Base-by-base conservation (phyloP, 1,140 invertebrate species). In the Reticulitermes speratus region DNA sequence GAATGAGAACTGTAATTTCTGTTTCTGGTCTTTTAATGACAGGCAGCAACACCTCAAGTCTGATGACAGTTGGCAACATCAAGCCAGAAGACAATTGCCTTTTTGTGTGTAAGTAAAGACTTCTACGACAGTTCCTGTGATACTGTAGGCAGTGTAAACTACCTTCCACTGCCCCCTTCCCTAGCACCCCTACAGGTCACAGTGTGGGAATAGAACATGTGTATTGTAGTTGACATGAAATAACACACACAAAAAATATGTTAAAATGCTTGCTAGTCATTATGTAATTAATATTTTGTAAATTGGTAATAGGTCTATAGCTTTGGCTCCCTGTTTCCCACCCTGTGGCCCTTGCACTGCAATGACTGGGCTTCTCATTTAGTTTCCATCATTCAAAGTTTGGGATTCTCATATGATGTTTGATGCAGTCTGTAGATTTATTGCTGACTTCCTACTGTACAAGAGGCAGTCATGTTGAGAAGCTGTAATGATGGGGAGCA, bases 251-350 rank as follows among this genome's bases (percentile, higher is more conserved):
- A n/a, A 25, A 75, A 14, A 75, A 75, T 25, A 75, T 75, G n/a
- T 75, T 30, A 30, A 30, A 75, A 75, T 30, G n/a, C n/a, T 75
- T 75, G 65, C 65, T 75, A 75, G 65, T 75, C 65, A 75, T 75
- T 7, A 75, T 75, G 65, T 75, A 75, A 75, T 75, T 30, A 75
- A 30, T 75, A 75, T 75, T 75, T 75, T 75, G 65, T 75, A 75
- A 75, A 75, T 30, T 75, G 65, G 65, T 75, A 75, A n/a, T 75
- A 75, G 25, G 7, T 75, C 5, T 75, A 75, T 75, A 75, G 65
- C 25, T 16, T 8, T 75, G 65, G 25, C 65, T 75, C 65, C n/a
- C 65, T 30, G 65, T 19, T 75, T 75, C n/a, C 25, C 65, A 75
- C 65, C n/a, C 65, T 75, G 65, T 30, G 65, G 65, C n/a, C 16